A percentile compares a stretch with the other conserved stretches of the same genome.
phyloP scores from a whole-genome alignment of 2,797 vertebrate genomes.

The Orestias chungarensis region DNA sequence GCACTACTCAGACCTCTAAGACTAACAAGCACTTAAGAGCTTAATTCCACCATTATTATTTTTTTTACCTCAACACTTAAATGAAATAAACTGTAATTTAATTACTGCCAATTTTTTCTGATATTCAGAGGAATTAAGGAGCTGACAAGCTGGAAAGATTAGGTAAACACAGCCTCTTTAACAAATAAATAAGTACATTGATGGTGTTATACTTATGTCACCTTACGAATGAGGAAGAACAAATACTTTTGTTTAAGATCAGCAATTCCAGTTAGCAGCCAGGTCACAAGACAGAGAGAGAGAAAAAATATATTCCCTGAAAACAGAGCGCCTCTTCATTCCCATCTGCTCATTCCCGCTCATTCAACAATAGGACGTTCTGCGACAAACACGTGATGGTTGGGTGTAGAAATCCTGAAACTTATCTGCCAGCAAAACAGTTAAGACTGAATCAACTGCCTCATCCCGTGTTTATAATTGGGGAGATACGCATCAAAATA shows the following conservation, averaged over 20 bases:
- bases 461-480: not conserved
- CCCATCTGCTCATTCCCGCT: not conserved
- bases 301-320: not conserved
- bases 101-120: not conserved
- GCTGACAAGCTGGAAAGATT: not conserved
- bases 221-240: constrained; percentile 16
- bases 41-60: too few species aligned
- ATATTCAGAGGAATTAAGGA: too few species aligned
- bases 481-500: too few species aligned
- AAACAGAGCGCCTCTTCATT: constrained; percentile 47
- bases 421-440: not conserved
- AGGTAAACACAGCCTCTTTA: too few species aligned
- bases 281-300: constrained; percentile 46
- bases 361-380: constrained; percentile 11
- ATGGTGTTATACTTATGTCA: not conserved
- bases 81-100: not conserved
- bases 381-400: constrained; percentile 37
- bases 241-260: constrained; percentile 12
- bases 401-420: constrained; percentile 36
- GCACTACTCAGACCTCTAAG: not conserved
- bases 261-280: not conserved
- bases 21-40: not conserved
- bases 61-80: not conserved
- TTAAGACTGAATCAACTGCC: not conserved
- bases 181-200: not conserved